Percentiles rank a stretch among this genome's conserved stretches.
Evolutionary conservation across 2,113 vertebrate genomes (phyloP).

Genomic region (Mustela nigripes): DNA sequence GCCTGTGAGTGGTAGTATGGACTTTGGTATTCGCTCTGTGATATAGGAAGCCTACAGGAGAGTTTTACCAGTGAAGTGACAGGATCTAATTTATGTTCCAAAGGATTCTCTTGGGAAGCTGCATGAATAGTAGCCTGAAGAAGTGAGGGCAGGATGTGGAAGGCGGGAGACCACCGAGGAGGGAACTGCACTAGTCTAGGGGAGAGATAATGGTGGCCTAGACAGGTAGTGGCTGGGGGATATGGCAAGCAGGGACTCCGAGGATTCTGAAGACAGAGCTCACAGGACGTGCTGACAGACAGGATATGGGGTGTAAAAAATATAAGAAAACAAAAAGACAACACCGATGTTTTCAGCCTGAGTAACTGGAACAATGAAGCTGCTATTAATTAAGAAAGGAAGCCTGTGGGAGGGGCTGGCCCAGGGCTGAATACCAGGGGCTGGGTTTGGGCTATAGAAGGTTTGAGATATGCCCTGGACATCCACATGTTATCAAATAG

Average conservation of each 20-base stretch:
- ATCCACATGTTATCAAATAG: background rate
- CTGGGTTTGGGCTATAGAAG: background rate
- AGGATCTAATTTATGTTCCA: background rate
- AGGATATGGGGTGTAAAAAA: background rate
- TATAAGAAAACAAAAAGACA: background rate
- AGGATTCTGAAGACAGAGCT: conserved; percentile 41
- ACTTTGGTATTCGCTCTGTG: background rate
- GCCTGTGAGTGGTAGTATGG: background rate
- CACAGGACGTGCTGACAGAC: background rate
- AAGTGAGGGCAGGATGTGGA: background rate
- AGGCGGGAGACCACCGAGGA: background rate
- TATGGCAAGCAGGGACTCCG: background rate
- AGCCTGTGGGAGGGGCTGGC: background rate
- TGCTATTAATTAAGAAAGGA: background rate
- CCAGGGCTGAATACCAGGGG: background rate
- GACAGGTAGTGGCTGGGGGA: background rate
- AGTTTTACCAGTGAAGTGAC: background rate
- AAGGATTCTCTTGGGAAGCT: background rate
- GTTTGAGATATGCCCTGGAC: background rate
- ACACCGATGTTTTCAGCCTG: background rate
- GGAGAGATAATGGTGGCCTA: background rate
- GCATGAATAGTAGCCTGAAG: background rate
- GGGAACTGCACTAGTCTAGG: background rate
- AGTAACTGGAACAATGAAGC: background rate
- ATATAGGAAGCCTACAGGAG: background rate